phyloP scores from a whole-genome alignment of 2,113 vertebrate genomes.

The Pseudopodoces humilis region DNA sequence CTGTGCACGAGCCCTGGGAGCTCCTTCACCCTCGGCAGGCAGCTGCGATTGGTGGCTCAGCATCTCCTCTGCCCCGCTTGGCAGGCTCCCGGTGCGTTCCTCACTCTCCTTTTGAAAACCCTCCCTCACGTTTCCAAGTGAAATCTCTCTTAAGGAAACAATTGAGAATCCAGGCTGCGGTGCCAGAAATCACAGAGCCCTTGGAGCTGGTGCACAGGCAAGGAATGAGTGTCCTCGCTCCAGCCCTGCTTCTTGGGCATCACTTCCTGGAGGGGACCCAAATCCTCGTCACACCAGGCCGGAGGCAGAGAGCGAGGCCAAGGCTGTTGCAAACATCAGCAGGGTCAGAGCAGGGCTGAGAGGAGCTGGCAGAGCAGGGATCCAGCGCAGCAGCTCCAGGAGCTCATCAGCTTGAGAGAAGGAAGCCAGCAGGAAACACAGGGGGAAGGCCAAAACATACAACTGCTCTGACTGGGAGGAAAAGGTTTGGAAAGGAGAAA shows the following conservation, averaged over 20 bases:
- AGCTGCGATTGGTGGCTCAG: background rate
- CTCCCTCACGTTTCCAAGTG: background rate
- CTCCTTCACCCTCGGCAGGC: background rate
- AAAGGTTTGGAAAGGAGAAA: background rate
- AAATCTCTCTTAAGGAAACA: slow-evolving; percentile 36
- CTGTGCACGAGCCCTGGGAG: background rate
- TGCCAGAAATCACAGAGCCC: slow-evolving; percentile 46
- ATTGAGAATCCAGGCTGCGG: background rate
- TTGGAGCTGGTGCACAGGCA: background rate
- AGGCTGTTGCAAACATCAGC: background rate
- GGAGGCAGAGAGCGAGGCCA: background rate
- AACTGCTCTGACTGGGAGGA: background rate
- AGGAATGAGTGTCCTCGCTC: background rate
- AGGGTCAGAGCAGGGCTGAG: background rate
- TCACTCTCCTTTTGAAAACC: background rate
- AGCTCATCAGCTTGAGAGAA: background rate
- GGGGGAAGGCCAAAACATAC: slow-evolving; percentile 19
- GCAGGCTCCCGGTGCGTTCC: background rate
- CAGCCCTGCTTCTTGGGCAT: background rate
- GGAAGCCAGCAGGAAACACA: background rate
- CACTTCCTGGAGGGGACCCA: slow-evolving; percentile 38
- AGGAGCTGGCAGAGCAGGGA: background rate
- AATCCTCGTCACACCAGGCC: background rate
- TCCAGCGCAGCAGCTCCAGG: background rate
- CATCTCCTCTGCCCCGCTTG: slow-evolving; percentile 27